Evolutionary conservation across 1,140 invertebrate genomes (phyloP), one percentile per base, ranked within the genome.

Genomic region (Panagrolaimus sp.): DNA sequence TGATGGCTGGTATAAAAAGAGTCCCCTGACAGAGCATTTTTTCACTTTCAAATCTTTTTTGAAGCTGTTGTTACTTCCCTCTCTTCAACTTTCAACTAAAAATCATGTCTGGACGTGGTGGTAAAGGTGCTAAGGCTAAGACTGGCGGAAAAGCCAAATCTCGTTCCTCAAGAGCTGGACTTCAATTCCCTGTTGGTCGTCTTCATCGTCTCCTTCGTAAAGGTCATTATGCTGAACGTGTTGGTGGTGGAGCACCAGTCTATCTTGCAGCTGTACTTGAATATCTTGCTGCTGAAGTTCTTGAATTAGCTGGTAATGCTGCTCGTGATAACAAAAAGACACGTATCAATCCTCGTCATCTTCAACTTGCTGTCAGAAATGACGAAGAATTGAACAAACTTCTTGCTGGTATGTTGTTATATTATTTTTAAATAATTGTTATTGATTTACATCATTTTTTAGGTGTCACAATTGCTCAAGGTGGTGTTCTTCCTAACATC

Each of bases 401-500:
- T 63, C 81, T 93, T 11, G 87, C 88, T 53, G 89, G 90, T 38
- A 38, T 4, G 31, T 4, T 38, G n/a, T n/a, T n/a, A n/a, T n/a
- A n/a, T n/a, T n/a, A 2, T 38, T 38, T 38, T 38, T 38, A 38
- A 38, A 38, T 7, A 38, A 38, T 38, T 38, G 2, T 38, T 38
- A 38, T 38, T 38, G 31, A 38, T 38, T 38, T 38, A 38, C 7
- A 38, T 38, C n/a, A n/a, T 38, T 38, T 38, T 38, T 4, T 38
- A 38, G 31, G 90, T 63, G 90, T 91, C 0, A 91, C 90, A 3
- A 91, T 92, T 73, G 89, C 91, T 11, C 88, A 91, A 81, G 90
- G 90, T 71, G 91, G 91, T 72, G 91, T 92, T 1, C 75, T 92
- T 46, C 91, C 90, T 1, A 88, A 89, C 74, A 91, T 92, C 62